A percentile compares a stretch with the other conserved stretches of the same genome.
Evolutionary conservation across 2,888 invertebrate species (phyloP).

Genomic region (Pyrochroa serraticornis): DNA sequence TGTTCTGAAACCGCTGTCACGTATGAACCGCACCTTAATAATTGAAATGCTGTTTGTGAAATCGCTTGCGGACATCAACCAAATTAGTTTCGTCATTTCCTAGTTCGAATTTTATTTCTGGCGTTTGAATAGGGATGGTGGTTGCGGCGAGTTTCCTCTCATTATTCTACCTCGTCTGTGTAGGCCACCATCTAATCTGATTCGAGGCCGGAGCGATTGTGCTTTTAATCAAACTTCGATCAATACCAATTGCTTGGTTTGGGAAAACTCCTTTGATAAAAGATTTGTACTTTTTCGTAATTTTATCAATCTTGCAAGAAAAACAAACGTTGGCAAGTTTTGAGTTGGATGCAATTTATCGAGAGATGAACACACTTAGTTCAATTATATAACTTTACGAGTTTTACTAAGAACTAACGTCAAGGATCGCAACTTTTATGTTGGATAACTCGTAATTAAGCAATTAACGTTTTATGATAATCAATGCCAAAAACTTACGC

Average conservation of each 20-base stretch:
- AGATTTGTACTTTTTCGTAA: constrained; percentile 12
- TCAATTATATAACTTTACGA: constrained; percentile 14
- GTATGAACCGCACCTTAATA: background rate
- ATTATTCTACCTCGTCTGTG: too few species aligned
- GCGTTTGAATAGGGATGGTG: too few species aligned
- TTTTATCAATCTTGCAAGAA: constrained; percentile 15
- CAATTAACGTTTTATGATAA: too few species aligned
- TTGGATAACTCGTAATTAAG: too few species aligned
- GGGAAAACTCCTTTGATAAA: constrained; percentile 22
- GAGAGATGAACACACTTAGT: constrained; percentile 5
- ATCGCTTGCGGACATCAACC: too few species aligned
- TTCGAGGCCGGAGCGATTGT: constrained; percentile 18
- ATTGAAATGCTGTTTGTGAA: constrained; percentile 9
- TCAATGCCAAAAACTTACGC: too few species aligned
- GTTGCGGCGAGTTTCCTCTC: too few species aligned
- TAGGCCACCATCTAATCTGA: constrained; percentile 7
- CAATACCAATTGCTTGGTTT: constrained; percentile 30
- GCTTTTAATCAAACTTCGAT: constrained; percentile 33
- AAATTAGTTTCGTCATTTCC: too few species aligned
- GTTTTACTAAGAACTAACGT: background rate
- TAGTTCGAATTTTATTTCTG: too few species aligned
- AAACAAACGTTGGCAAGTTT: constrained; percentile 19
- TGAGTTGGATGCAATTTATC: constrained; percentile 14
- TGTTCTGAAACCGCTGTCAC: background rate
- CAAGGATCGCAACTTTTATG: too few species aligned